Evolutionary conservation across 37 sponge, comb jelly and placozoan genomes (phyloP).

Genomic region (Chondrosia reniformis): DNA sequence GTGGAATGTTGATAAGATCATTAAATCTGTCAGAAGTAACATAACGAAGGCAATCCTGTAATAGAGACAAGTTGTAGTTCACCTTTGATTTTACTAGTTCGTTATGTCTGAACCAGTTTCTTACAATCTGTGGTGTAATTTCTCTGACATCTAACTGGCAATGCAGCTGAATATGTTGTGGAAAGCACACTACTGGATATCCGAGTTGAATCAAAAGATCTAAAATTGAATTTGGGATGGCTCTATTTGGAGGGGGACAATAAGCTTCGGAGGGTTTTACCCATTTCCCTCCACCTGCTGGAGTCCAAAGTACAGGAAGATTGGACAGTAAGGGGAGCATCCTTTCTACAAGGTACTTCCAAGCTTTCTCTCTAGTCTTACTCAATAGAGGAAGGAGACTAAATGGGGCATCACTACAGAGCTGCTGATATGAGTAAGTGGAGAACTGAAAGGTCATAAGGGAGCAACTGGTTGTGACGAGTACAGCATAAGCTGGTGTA

Average conservation of each 20-base stretch:
- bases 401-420: constrained; percentile 43
- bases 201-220: constrained; percentile 11
- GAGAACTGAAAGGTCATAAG: constrained; percentile 19
- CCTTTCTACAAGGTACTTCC: constrained; percentile 35
- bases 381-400: constrained; percentile 40
- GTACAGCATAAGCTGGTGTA: constrained; percentile 48
- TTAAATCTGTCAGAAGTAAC: not conserved
- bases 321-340: not conserved
- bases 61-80: not conserved
- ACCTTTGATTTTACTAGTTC: not conserved
- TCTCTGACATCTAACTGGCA: not conserved
- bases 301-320: constrained; percentile 43
- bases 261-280: constrained; percentile 31
- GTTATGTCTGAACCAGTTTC: constrained; percentile 1
- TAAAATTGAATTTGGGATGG: constrained; percentile 3
- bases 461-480: constrained; percentile 26
- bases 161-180: constrained; percentile 4
- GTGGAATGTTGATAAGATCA: constrained; percentile 26
- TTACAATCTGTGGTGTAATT: constrained; percentile 26
- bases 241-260: constrained; percentile 18
- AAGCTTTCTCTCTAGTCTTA: constrained; percentile 6
- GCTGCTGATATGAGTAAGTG: not conserved
- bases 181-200: constrained; percentile 33
- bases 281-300: constrained; percentile 53
- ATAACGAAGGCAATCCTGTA: constrained; percentile 39